Conservation (phyloP, 2,888 invertebrate species). For the Dolomedes plantarius region DNA sequence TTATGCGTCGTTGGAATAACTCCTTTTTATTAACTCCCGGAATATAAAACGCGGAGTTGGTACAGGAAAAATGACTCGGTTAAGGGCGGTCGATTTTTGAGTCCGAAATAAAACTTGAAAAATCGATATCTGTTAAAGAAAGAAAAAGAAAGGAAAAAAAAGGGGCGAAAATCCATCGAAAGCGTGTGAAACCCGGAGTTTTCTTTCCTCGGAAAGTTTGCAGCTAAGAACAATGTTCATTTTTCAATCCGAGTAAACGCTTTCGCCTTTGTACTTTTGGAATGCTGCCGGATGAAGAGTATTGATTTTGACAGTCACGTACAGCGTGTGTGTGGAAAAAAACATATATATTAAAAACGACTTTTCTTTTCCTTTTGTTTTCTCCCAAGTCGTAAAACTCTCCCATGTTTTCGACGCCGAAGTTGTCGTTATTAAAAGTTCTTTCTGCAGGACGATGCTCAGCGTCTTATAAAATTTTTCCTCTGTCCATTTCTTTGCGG, state of each 20-base stretch:
- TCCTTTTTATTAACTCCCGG: not conserved
- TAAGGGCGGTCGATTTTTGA: not conserved
- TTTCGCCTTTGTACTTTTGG: not conserved
- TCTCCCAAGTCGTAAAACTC: not conserved
- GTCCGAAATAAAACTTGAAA: not conserved
- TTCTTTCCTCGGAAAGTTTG: not conserved
- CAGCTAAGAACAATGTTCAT: conserved; percentile 4
- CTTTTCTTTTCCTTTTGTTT: not conserved
- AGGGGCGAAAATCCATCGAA: not conserved
- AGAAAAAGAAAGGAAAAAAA: not conserved
- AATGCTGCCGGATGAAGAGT: not conserved
- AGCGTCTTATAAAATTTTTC: no score
- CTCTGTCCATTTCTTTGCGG: no score
- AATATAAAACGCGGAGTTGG: not conserved
- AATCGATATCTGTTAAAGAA: not conserved
- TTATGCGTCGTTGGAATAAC: not conserved
- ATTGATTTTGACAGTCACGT: not conserved
- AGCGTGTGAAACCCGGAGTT: not conserved
- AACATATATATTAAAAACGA: conserved; percentile 9
- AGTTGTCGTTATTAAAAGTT: no score
- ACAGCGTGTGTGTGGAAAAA: not conserved
- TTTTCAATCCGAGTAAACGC: not conserved
- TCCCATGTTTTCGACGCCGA: not conserved
- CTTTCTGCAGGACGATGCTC: no score
- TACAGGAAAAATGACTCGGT: not conserved